phyloP scores from a whole-genome alignment of 2,888 invertebrate genomes.

The Drosophila buzzatii region DNA sequence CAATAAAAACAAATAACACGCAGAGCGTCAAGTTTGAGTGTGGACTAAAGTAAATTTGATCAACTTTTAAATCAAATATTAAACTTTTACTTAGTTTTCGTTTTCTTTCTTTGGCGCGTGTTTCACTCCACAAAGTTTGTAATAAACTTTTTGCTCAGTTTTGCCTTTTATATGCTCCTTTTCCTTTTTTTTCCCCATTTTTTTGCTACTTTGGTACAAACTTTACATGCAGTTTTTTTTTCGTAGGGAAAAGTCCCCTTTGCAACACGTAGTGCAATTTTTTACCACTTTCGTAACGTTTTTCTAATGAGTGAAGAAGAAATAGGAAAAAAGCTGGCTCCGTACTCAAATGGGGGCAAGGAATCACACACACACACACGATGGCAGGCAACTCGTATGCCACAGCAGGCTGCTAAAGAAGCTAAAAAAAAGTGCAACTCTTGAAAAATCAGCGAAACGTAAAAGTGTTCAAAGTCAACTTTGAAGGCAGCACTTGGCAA shows the following conservation, averaged over 20 bases:
- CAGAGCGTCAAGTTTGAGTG: slow-evolving; percentile 57
- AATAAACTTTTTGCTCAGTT: slow-evolving; percentile 73
- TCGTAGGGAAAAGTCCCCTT: slow-evolving; percentile 11
- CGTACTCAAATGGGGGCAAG: slow-evolving; percentile 65
- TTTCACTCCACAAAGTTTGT: slow-evolving; percentile 66
- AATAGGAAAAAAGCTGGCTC: slow-evolving; percentile 17
- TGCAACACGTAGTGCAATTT: slow-evolving; percentile 74
- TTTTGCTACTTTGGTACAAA: slow-evolving; percentile 54
- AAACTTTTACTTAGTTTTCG: slow-evolving; percentile 69
- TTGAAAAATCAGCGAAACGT: slow-evolving; percentile 83
- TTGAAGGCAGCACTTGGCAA: slow-evolving; percentile 61
- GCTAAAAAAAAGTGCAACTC: slow-evolving; percentile 52
- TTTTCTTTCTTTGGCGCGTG: slow-evolving; percentile 53
- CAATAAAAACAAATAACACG: slow-evolving; percentile 71
- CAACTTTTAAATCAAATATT: slow-evolving; percentile 81
- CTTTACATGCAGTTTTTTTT: slow-evolving; percentile 64
- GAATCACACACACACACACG: slow-evolving; percentile 34
- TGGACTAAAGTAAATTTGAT: slow-evolving; percentile 76
- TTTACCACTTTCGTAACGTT: slow-evolving; percentile 72
- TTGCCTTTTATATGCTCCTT: slow-evolving; percentile 28
- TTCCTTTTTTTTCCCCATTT: slow-evolving; percentile 8
- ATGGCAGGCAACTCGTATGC: slow-evolving; percentile 16
- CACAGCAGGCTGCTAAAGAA: slow-evolving; percentile 2
- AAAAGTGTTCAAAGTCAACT: slow-evolving; percentile 84
- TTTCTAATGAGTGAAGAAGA: slow-evolving; percentile 73